Evolutionary conservation across 2,113 vertebrate genomes (phyloP).

Genomic region (Halichoeres trimaculatus): DNA sequence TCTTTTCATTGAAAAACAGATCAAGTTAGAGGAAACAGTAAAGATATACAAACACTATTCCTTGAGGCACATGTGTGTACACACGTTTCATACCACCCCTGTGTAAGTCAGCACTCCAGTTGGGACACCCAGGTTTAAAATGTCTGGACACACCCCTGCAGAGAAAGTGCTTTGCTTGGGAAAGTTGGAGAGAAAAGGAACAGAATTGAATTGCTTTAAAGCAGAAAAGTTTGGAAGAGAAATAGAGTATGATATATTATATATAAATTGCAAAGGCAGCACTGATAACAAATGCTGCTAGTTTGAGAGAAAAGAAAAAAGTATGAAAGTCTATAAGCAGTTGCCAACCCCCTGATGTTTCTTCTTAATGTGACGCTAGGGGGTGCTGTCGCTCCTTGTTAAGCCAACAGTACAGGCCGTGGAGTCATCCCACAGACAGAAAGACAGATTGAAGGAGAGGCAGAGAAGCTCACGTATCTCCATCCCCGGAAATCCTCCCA

Average conservation of each 20-base stretch:
- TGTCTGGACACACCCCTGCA: too few species aligned
- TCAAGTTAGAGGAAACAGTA: too few species aligned
- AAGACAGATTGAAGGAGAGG: not conserved
- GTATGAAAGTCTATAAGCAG: not conserved
- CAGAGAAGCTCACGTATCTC: conserved; percentile 32
- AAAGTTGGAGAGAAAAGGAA: conserved; percentile 20
- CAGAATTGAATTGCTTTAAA: not conserved
- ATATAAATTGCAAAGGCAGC: not conserved
- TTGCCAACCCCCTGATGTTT: not conserved
- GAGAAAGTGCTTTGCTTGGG: conserved; percentile 4
- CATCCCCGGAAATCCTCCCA: conserved; percentile 70
- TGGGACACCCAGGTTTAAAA: too few species aligned
- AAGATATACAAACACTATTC: too few species aligned
- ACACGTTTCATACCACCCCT: too few species aligned
- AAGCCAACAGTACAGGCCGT: not conserved
- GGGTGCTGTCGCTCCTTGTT: conserved; percentile 72
- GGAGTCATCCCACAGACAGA: conserved; percentile 4
- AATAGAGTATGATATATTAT: not conserved
- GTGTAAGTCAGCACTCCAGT: too few species aligned
- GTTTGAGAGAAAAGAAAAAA: conserved; percentile 15
- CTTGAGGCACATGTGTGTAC: too few species aligned
- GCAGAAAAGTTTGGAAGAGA: not conserved
- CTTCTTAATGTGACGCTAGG: conserved; percentile 62
- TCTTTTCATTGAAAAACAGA: too few species aligned
- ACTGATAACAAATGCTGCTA: conserved; percentile 10